Evolutionary conservation across 2,888 invertebrate genomes (phyloP), one percentile per base, ranked within the genome.

Genomic region (Zygogramma bicolorata): DNA sequence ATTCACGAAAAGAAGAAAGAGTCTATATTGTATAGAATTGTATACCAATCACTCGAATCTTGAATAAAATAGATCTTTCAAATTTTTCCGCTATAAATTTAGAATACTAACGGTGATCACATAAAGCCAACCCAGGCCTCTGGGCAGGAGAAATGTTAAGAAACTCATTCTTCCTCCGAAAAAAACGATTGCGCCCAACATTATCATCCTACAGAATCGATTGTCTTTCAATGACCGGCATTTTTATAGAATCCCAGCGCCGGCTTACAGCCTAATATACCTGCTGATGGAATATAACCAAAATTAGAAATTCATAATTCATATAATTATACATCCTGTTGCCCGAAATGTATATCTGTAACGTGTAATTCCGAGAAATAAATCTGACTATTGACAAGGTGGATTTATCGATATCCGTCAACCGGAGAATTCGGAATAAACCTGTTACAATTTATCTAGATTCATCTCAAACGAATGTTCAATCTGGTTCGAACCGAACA

Each of bases 331-430:
- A 67, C 60, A 71, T 74, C 73, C 73, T 68, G 74, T 70, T 76
- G 74, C 76, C 75, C 70, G 65, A 76, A 76, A 75, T 65, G 71
- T 75, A 66, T 70, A 73, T 76, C 73, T 61, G 62, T 67, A 75
- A 75, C 76, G 38, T 75, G 70, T 75, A 71, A 75, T 76, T 76
- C 76, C 49, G 46, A 75, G 71, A 75, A 76, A 75, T 71, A 74
- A 73, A 74, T 74, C 74, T 70, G 71, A 60, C 57, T 67, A 76
- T 76, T 74, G 74, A 74, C 76, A 76, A 74, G 76, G 62, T 62
- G 65, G 73, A 76, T 76, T 75, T 75, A 76, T 75, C 71, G 76
- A 67, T 76, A 74, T 74, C 73, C 75, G 70, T 71, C 72, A 63
- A 70, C 61, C 68, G n/a, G 20, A 73, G 68, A 70, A 68, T 66